A percentile compares a stretch with the other conserved stretches of the same genome.
These are phyloP conservation scores for Heliconius hortense DNA, from an alignment of 2,888 invertebrate genomes.

Conservation along the genomic window DNA sequence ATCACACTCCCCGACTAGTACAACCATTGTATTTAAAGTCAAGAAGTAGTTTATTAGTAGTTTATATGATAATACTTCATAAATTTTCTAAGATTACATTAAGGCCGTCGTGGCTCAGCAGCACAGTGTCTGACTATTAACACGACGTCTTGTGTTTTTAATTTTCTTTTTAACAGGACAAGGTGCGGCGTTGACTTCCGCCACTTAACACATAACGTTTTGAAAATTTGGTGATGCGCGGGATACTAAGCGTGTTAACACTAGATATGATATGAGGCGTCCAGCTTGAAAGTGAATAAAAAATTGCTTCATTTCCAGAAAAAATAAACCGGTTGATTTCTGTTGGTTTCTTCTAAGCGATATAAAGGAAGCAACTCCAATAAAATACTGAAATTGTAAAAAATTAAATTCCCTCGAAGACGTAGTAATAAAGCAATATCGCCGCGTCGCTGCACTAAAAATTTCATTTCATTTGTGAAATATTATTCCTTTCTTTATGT, in stretches of 20 bases:
- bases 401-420: conserved; percentile 11
- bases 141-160: too few species aligned
- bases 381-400: conserved; percentile 17
- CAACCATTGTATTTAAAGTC: too few species aligned
- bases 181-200: not conserved
- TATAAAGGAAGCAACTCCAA: conserved; percentile 2
- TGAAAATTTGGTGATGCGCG: too few species aligned
- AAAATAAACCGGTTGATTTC: not conserved
- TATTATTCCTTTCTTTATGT: conserved; percentile 33
- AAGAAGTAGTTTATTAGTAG: too few species aligned
- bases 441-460: conserved; percentile 30
- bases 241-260: too few species aligned
- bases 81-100: too few species aligned
- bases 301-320: not conserved
- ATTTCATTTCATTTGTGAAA: conserved; percentile 33
- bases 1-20: too few species aligned
- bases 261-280: not conserved
- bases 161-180: not conserved
- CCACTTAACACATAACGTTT: too few species aligned
- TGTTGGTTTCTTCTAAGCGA: not conserved
- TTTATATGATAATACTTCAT: too few species aligned
- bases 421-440: conserved; percentile 26
- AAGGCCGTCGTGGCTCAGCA: too few species aligned
- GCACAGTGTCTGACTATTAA: too few species aligned
- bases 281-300: not conserved